A percentile compares a stretch with the other conserved stretches of the same genome.
These are phyloP conservation scores for Lutjanus erythropterus DNA, from an alignment of 2,113 vertebrate species.

Conservation along the genomic window DNA sequence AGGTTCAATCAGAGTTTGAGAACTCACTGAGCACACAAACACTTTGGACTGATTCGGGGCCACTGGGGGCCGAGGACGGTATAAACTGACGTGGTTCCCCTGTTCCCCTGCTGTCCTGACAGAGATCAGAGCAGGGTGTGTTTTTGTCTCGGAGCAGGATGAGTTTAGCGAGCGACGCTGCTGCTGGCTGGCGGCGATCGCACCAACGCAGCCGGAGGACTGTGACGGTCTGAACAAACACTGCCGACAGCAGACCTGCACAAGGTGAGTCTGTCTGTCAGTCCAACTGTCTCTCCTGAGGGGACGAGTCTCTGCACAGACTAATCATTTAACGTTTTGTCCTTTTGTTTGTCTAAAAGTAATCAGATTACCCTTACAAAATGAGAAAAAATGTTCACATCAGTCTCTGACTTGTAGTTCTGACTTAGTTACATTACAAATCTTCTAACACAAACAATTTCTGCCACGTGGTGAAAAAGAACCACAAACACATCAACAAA, in stretches of 20 bases:
- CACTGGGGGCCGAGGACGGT: not conserved
- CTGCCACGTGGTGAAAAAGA: too few species aligned
- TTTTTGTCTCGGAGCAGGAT: conserved; percentile 16
- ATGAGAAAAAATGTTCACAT: too few species aligned
- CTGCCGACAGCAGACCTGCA: not conserved
- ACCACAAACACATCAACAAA: too few species aligned
- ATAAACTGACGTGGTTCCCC: not conserved
- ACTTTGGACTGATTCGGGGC: conserved; percentile 11
- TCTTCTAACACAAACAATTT: too few species aligned
- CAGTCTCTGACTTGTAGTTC: too few species aligned
- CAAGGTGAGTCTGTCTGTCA: conserved; percentile 11
- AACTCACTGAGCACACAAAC: conserved; percentile 18
- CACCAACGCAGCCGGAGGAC: not conserved
- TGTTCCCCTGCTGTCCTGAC: not conserved
- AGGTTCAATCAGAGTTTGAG: not conserved
- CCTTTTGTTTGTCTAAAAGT: too few species aligned
- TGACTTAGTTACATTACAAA: too few species aligned
- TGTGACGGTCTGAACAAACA: not conserved
- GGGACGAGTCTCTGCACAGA: too few species aligned
- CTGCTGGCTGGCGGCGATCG: conserved; percentile 11
- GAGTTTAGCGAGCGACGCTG: not conserved
- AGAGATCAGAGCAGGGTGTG: not conserved
- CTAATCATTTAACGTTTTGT: too few species aligned
- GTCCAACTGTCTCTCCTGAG: too few species aligned
- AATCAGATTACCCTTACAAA: too few species aligned